Conservation (phyloP, 2,888 invertebrate genomes). For the Beris chalybata region DNA sequence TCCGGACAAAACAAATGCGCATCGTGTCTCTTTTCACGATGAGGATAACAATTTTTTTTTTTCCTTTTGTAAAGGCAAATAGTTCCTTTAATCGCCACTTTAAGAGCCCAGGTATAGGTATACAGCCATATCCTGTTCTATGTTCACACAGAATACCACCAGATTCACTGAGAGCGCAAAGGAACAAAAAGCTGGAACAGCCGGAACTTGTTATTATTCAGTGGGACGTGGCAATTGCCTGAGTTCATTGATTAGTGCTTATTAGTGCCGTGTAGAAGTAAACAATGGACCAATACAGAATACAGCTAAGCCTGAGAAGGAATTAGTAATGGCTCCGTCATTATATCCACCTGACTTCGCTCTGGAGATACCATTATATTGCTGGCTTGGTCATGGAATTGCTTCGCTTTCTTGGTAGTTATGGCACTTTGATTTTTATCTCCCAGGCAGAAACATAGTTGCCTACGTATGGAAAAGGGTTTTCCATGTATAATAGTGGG, state of each 20-base stretch:
- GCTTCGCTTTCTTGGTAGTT: too few species aligned
- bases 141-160: not conserved
- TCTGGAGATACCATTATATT: not conserved
- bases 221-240: not conserved
- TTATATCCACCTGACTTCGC: not conserved
- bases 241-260: constrained; percentile 12
- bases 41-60: not conserved
- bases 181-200: not conserved
- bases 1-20: constrained; percentile 2
- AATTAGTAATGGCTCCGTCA: constrained; percentile 1
- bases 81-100: constrained; percentile 3
- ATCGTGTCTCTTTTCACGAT: constrained; percentile 9
- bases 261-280: not conserved
- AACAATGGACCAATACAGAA: not conserved
- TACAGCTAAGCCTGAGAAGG: not conserved
- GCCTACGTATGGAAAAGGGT: too few species aligned
- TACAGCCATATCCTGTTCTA: not conserved
- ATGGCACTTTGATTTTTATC: too few species aligned
- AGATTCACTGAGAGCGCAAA: too few species aligned
- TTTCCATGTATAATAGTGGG: constrained; percentile 5
- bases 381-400: too few species aligned
- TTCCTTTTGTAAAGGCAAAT: not conserved
- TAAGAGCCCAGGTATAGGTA: not conserved
- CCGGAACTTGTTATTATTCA: constrained; percentile 4
- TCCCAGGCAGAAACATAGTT: too few species aligned